Evolutionary conservation across 53 echinoderm and acorn worm genomes (phyloP).

Genomic region (Mesocentrotus franciscanus): DNA sequence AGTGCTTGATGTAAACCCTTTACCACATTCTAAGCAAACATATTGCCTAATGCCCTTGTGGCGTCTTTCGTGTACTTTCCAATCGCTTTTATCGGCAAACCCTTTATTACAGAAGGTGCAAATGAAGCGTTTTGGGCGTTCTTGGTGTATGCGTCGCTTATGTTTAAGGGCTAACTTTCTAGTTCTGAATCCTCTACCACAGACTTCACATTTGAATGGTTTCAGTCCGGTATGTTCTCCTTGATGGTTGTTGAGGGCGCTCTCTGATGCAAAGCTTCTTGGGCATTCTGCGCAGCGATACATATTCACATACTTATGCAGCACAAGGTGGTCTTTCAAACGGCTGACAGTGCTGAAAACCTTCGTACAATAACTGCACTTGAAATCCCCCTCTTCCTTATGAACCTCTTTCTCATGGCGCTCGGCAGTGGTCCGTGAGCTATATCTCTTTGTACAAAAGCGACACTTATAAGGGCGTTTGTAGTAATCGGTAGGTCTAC

Average conservation of each 20-base stretch:
- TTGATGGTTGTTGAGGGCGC: constrained; percentile 64
- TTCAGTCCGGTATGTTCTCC: constrained; percentile 62
- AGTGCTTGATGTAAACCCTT: constrained; percentile 14
- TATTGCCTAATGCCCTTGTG: constrained; percentile 55
- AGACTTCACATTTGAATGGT: constrained; percentile 55
- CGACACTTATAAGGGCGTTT: constrained; percentile 47
- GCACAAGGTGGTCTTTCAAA: neutral
- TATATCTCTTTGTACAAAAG: constrained; percentile 39
- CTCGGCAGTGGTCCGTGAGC: too few relatives aligned
- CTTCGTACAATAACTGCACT: constrained; percentile 33
- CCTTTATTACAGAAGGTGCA: constrained; percentile 42
- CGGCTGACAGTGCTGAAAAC: neutral
- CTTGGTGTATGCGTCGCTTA: constrained; percentile 32
- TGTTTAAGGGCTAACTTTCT: neutral
- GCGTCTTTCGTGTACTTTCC: constrained; percentile 39
- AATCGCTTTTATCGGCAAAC: neutral
- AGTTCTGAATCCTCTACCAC: constrained; percentile 48
- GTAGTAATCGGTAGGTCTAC: constrained; percentile 1
- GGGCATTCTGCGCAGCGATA: constrained; percentile 51
- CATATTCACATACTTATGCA: constrained; percentile 6
- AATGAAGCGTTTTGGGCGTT: constrained; percentile 1
- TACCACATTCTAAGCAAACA: constrained; percentile 57
- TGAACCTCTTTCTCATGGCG: constrained; percentile 45
- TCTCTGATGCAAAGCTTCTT: constrained; percentile 41
- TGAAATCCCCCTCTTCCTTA: neutral